Evolutionary conservation across 2,797 vertebrate species (phyloP).

Genomic region (Argya squamiceps): DNA sequence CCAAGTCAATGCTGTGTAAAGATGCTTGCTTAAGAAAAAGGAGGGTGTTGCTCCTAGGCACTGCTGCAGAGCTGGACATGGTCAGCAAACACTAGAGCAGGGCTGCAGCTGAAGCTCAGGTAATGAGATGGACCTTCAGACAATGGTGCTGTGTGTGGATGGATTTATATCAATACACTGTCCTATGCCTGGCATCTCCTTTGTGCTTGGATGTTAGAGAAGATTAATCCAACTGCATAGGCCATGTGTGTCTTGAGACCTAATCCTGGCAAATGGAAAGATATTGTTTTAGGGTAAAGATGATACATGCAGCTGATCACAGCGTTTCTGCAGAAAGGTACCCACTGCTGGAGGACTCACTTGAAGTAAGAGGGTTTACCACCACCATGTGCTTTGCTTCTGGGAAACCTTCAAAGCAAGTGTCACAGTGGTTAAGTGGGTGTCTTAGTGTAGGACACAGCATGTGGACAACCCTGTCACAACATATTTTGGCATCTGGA

Average conservation of each 20-base stretch:
- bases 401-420: not conserved
- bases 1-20: not conserved
- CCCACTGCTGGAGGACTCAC: not conserved
- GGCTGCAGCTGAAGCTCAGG: not conserved
- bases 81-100: not conserved
- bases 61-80: not conserved
- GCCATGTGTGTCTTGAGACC: not conserved
- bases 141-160: accelerated
- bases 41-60: not conserved
- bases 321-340: not conserved
- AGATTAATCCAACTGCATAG: not conserved
- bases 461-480: not conserved
- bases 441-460: not conserved
- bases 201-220: not conserved
- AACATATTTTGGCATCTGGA: not conserved
- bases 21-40: not conserved
- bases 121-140: not conserved
- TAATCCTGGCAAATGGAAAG: not conserved
- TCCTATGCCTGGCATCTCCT: not conserved
- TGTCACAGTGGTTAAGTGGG: not conserved
- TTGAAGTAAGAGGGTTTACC: not conserved
- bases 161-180: not conserved
- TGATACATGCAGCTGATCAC: not conserved
- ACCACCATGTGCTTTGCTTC: not conserved
- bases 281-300: not conserved